Evolutionary conservation across 2,888 invertebrate genomes (phyloP).

Genomic region (Spilosoma lubricipeda): DNA sequence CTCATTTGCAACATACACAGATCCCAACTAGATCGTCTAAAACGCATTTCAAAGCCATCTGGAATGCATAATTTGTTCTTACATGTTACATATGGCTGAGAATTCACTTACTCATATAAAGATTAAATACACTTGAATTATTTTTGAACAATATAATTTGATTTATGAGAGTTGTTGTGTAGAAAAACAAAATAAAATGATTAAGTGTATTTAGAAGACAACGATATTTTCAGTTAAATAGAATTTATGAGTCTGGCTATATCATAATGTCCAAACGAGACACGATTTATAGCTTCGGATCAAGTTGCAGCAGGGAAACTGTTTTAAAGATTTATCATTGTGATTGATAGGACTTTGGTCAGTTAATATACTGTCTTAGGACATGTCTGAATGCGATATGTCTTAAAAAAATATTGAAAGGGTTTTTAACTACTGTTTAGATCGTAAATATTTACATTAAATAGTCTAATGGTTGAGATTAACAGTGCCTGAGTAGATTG

Average conservation of each 20-base stretch:
- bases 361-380: constrained; percentile 2
- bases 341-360: constrained; percentile 25
- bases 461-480: neutral
- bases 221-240: neutral
- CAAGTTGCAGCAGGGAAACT: constrained; percentile 36
- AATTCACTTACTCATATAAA: neutral
- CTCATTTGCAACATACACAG: neutral
- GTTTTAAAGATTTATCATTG: constrained; percentile 17
- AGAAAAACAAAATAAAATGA: neutral
- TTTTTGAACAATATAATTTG: neutral
- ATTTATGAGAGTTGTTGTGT: neutral
- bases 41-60: neutral
- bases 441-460: neutral
- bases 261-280: constrained; percentile 22
- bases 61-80: neutral
- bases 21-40: neutral
- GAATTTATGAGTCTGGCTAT: neutral
- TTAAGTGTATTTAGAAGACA: neutral
- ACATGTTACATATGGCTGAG: neutral
- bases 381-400: constrained; percentile 4
- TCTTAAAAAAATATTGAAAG: neutral
- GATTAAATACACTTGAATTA: neutral
- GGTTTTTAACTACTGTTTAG: neutral
- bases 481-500: too few species aligned
- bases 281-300: constrained; percentile 35